Evolutionary conservation across 1,140 invertebrate species (phyloP).

Genomic region (Achatina immaculata): DNA sequence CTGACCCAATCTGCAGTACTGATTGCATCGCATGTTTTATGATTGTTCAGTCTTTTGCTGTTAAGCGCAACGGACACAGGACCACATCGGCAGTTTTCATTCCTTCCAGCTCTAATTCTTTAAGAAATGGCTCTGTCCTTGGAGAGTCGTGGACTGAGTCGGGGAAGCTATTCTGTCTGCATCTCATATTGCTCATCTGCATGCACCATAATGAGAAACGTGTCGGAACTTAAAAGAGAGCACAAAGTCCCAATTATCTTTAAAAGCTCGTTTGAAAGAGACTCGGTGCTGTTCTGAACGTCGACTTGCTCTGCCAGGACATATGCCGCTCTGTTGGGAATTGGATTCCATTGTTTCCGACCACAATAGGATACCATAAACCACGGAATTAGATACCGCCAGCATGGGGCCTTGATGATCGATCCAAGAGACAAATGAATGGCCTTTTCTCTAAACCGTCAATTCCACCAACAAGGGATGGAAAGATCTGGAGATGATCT

Average conservation of each 20-base stretch:
- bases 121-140: too few relatives aligned
- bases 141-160: too few relatives aligned
- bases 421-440: not conserved
- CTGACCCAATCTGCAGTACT: too few relatives aligned
- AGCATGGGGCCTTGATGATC: not conserved
- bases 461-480: too few relatives aligned
- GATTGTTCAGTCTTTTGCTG: too few relatives aligned
- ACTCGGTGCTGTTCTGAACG: not conserved
- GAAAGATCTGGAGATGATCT: too few relatives aligned
- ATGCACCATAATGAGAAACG: not conserved
- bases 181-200: not conserved
- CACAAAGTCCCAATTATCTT: not conserved
- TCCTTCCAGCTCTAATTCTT: too few relatives aligned
- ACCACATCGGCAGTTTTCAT: too few relatives aligned
- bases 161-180: too few relatives aligned
- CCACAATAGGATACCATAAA: constrained; percentile 8
- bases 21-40: too few relatives aligned
- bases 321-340: constrained; percentile 26
- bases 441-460: too few relatives aligned
- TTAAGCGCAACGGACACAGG: too few relatives aligned
- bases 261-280: not conserved
- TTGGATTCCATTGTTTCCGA: constrained; percentile 14
- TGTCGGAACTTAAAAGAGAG: not conserved
- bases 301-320: not conserved
- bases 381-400: not conserved